These are phyloP conservation scores for Ceratina japonica DNA, from an alignment of 1,140 invertebrate species.

Conservation along the genomic window DNA sequence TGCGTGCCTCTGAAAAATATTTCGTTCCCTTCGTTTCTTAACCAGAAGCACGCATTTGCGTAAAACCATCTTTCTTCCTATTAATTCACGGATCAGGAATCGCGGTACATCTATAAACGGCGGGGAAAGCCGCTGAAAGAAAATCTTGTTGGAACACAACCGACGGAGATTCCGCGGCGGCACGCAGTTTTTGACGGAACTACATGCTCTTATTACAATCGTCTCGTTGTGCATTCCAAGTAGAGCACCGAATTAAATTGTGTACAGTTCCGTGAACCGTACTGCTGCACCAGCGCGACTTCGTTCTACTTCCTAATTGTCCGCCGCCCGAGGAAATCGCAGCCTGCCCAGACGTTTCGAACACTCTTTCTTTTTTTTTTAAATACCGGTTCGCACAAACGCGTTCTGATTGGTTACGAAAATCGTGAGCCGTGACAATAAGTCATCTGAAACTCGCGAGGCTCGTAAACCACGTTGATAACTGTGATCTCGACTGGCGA, in stretches of 20 bases:
- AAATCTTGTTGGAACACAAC: neutral
- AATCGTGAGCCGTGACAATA: neutral
- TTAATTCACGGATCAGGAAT: neutral
- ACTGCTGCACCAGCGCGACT: neutral
- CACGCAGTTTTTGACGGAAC: neutral
- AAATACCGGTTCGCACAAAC: too few species aligned
- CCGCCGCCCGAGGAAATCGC: neutral
- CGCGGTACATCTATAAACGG: neutral
- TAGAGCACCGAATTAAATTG: neutral
- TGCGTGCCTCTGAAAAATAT: too few species aligned
- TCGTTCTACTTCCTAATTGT: neutral
- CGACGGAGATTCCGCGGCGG: neutral
- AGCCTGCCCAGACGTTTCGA: too few species aligned
- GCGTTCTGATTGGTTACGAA: neutral
- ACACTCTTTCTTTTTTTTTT: too few species aligned
- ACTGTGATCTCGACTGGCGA: neutral
- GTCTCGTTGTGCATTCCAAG: neutral
- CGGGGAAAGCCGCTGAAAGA: neutral
- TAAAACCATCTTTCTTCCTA: too few species aligned
- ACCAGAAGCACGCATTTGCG: too few species aligned
- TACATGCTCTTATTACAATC: neutral
- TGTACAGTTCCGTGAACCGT: neutral
- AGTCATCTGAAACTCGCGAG: neutral
- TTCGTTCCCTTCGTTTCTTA: too few species aligned
- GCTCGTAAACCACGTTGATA: neutral